Base-by-base conservation (phyloP, 2,113 vertebrate genomes). In the Chauna torquata region DNA sequence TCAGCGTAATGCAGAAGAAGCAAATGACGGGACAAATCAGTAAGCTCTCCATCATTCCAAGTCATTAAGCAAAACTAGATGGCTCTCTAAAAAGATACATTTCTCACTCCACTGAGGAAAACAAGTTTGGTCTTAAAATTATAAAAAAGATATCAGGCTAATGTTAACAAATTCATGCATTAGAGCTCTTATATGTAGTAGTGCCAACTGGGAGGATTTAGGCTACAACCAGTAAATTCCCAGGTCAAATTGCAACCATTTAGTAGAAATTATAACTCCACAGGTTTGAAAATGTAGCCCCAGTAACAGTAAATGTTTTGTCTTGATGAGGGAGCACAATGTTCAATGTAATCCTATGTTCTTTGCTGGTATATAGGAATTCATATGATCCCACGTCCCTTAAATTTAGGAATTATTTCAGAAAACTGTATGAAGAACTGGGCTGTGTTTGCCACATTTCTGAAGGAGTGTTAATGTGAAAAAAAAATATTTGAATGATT, bases 311-410 rank as follows among this genome's bases (percentile, higher is more conserved):
- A 28, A 44, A 20, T n/a, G 22, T 62, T 5, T 28, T 36, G 15
- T 49, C 16, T 45, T 64, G 18, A 42, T 42, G 25, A 0, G 2
- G 69, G 6, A 50, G 4, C 5, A 9, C 5, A 0, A 18, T 65
- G 14, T 28, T 82, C 7, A 6, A 0, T 50, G 38, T n/a, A 82
- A 68, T 55, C 23, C 15, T n/a, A 0, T 5, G 5, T 19, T 28
- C 3, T 82, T 72, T 40, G 12, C 11, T 80, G 44, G 5, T 61
- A 11, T 30, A 6, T 16, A 82, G 47, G 9, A 91, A 32, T 27
- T 64, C 20, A 12, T 5, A 22, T 61, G 40, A 71, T 68, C 28
- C 44, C 2, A 1, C 12, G 6, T 12, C 42, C 57, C 49, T 55
- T 94, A 72, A 64, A 72, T 71, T 59, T 30, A 82, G 10, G 12